Evolutionary conservation across 2,113 vertebrate species (phyloP).

Genomic region (Psettodes erumei): DNA sequence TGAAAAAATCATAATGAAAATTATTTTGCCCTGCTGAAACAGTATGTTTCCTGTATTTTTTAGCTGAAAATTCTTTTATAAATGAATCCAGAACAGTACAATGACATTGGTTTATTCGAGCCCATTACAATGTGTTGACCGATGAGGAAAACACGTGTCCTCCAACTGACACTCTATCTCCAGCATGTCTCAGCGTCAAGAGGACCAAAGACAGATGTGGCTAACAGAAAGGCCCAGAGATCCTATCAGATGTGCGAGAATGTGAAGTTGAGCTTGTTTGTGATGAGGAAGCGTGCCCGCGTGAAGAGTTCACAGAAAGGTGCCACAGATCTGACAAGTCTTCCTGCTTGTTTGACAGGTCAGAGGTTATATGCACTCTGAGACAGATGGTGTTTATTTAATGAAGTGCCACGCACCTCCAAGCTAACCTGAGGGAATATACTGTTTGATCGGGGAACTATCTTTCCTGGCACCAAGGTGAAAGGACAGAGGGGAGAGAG

Average conservation of each 20-base stretch:
- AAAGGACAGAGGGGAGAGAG: constrained; percentile 28
- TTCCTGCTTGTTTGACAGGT: constrained; percentile 53
- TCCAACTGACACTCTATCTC: constrained; percentile 29
- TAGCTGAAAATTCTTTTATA: no score
- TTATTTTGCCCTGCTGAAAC: no score
- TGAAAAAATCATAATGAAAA: no score
- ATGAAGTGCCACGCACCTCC: constrained; percentile 45
- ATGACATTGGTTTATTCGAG: no score
- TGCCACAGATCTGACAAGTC: constrained; percentile 35
- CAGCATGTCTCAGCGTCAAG: constrained; percentile 16
- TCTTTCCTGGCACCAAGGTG: constrained; percentile 32
- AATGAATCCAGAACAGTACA: no score
- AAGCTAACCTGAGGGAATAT: constrained; percentile 26
- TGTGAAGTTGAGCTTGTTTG: constrained; percentile 41
- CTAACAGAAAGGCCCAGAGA: constrained; percentile 37
- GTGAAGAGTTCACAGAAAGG: constrained; percentile 38
- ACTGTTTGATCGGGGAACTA: constrained; percentile 14
- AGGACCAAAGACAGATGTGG: constrained; percentile 46
- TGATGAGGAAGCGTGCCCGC: constrained; percentile 26
- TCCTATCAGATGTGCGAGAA: constrained; percentile 44
- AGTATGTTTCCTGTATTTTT: no score
- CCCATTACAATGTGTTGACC: constrained; percentile 1
- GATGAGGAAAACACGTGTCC: constrained; percentile 22
- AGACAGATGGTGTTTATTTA: constrained; percentile 59
- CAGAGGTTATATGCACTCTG: constrained; percentile 48